Evolutionary conservation across 2,888 invertebrate genomes (phyloP).

Genomic region (Campoplex capitator): DNA sequence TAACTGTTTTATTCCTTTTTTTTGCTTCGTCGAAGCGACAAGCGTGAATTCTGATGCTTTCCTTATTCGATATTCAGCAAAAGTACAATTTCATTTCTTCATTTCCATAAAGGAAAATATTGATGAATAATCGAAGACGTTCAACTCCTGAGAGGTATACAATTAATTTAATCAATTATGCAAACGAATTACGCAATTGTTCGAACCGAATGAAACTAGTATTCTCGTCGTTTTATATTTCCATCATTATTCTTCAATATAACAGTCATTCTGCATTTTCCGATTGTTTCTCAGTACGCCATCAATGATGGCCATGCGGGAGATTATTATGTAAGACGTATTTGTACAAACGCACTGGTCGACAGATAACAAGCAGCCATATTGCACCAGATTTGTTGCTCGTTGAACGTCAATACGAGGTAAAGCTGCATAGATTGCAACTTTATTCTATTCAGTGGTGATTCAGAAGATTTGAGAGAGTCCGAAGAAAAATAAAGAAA

Average conservation of each 20-base stretch:
- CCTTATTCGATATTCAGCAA: slow-evolving; percentile 47
- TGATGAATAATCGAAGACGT: slow-evolving; percentile 49
- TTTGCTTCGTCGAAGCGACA: slow-evolving; percentile 37
- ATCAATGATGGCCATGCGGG: not conserved
- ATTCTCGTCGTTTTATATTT: slow-evolving; percentile 11
- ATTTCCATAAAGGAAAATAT: slow-evolving; percentile 17
- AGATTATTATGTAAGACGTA: not conserved
- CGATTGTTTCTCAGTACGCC: slow-evolving; percentile 29
- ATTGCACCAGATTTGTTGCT: slow-evolving; percentile 51
- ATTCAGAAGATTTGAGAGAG: slow-evolving; percentile 5
- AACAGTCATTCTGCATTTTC: slow-evolving; percentile 14
- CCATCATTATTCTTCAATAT: not conserved
- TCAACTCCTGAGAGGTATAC: slow-evolving; percentile 69
- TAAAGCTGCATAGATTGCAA: slow-evolving; percentile 51
- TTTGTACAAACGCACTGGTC: not conserved
- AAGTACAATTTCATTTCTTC: slow-evolving; percentile 40
- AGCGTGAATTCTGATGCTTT: slow-evolving; percentile 45
- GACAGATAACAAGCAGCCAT: slow-evolving; percentile 29
- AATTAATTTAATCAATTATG: slow-evolving; percentile 77
- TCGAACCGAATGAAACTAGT: slow-evolving; percentile 44
- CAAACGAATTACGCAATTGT: slow-evolving; percentile 64
- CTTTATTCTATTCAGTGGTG: slow-evolving; percentile 41
- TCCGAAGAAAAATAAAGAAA: slow-evolving; percentile 5
- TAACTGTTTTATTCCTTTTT: slow-evolving; percentile 62
- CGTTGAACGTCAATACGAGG: slow-evolving; percentile 36